Conservation (phyloP, 2,113 vertebrate species). For the Dromas ardeola region DNA sequence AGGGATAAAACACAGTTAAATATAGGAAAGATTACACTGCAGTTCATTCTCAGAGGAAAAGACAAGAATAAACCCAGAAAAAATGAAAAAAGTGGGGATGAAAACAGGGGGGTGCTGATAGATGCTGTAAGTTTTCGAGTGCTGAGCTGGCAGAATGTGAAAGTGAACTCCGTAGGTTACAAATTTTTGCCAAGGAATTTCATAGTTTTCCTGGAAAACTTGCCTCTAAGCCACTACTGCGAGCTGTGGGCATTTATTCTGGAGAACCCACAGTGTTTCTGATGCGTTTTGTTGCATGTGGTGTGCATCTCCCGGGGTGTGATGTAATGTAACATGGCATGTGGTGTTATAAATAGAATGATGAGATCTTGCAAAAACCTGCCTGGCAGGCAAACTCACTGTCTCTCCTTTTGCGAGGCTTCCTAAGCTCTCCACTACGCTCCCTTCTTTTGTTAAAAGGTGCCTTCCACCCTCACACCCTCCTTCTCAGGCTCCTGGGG, state of each 20-base stretch:
- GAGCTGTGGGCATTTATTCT: conserved; percentile 1
- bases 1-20: neutral
- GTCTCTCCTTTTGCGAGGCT: conserved; percentile 10
- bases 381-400: conserved; percentile 57
- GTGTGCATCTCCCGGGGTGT: conserved; percentile 27
- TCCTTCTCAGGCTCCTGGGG: neutral
- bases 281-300: conserved; percentile 52
- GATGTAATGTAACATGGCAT: conserved; percentile 57
- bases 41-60: neutral
- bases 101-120: neutral
- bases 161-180: neutral
- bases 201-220: neutral
- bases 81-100: neutral
- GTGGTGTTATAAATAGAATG: conserved; percentile 72
- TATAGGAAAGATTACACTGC: neutral
- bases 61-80: neutral
- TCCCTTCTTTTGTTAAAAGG: neutral
- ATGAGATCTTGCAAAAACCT: conserved; percentile 47
- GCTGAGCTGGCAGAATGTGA: neutral
- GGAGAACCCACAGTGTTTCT: conserved; percentile 32
- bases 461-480: neutral
- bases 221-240: neutral
- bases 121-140: neutral
- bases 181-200: conserved; percentile 17
- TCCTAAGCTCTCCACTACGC: neutral